These are phyloP conservation scores for Eidolon dupreanum DNA, from an alignment of 2,797 vertebrate genomes.

Conservation along the genomic window DNA sequence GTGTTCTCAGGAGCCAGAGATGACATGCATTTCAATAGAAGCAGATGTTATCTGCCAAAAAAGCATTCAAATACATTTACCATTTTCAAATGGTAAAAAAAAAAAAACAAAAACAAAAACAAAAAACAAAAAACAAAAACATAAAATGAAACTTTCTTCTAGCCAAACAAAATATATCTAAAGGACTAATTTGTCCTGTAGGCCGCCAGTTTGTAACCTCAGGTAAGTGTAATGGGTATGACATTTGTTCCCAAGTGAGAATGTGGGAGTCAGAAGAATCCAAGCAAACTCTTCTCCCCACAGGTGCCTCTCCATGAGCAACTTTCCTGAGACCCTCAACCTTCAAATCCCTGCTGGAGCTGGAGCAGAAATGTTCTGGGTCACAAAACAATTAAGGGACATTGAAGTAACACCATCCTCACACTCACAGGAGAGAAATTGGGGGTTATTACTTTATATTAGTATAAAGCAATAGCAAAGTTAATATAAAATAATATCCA, in stretches of 20 bases:
- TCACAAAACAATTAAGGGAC: not conserved
- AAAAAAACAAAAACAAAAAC: not conserved
- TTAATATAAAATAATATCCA: not conserved
- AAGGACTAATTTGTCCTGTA: not conserved
- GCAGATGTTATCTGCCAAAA: not conserved
- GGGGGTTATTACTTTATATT: not conserved
- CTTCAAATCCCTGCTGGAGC: not conserved
- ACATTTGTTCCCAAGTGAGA: not conserved
- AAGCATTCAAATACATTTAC: not conserved
- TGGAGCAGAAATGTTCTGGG: not conserved
- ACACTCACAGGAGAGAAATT: not conserved
- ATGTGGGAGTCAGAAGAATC: not conserved
- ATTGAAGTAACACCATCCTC: not conserved
- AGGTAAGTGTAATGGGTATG: not conserved
- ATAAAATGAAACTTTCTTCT: not conserved
- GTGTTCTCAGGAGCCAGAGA: not conserved
- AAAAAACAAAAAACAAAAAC: not conserved
- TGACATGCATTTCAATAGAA: not conserved
- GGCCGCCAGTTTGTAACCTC: not conserved
- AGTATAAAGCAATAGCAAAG: slow-evolving; percentile 13
- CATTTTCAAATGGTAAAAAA: not conserved
- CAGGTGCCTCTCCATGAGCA: not conserved
- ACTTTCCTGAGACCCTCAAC: not conserved
- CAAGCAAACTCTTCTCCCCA: not conserved
- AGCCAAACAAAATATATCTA: not conserved